Percentiles rank a stretch among this genome's conserved stretches.
Conservation (phyloP, 2,888 invertebrate genomes). For the Drosophila austrosaltans region DNA sequence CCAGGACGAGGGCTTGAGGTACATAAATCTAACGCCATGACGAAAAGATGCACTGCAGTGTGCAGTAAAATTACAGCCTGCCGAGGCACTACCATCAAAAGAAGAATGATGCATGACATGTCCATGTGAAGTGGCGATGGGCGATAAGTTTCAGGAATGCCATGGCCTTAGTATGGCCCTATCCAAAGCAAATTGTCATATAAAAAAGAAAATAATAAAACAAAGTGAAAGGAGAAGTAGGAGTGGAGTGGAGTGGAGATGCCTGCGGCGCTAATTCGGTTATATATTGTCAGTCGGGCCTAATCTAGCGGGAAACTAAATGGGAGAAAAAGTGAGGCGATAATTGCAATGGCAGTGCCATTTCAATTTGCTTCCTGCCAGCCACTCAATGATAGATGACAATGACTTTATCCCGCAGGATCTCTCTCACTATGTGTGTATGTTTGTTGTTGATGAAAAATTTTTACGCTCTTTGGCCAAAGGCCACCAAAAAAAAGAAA, state of each 20-base stretch:
- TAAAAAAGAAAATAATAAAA: constrained; percentile 31
- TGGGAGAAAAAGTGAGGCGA: constrained; percentile 54
- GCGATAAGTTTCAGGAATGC: constrained; percentile 5
- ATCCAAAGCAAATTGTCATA: constrained; percentile 45
- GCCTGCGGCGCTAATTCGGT: constrained; percentile 73
- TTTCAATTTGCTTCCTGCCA: constrained; percentile 65
- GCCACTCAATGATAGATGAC: constrained; percentile 70
- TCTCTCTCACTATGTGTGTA: background rate
- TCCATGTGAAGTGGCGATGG: constrained; percentile 39
- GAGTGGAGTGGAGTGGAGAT: too few species aligned
- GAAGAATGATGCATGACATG: constrained; percentile 65
- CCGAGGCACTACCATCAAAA: constrained; percentile 7
- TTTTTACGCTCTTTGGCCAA: constrained; percentile 69
- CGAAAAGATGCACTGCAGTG: constrained; percentile 76
- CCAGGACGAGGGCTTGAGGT: constrained; percentile 39
- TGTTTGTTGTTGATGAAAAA: constrained; percentile 65
- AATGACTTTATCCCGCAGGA: constrained; percentile 53
- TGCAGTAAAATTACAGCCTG: constrained; percentile 43
- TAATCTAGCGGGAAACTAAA: constrained; percentile 62
- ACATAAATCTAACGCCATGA: constrained; percentile 77
- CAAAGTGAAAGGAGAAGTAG: too few species aligned
- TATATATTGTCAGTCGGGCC: constrained; percentile 66
- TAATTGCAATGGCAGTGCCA: constrained; percentile 71
- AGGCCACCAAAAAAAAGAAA: background rate
- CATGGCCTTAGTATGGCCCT: background rate